Evolutionary conservation across 2,888 invertebrate species (phyloP).

Genomic region (Hecatera dysodea): DNA sequence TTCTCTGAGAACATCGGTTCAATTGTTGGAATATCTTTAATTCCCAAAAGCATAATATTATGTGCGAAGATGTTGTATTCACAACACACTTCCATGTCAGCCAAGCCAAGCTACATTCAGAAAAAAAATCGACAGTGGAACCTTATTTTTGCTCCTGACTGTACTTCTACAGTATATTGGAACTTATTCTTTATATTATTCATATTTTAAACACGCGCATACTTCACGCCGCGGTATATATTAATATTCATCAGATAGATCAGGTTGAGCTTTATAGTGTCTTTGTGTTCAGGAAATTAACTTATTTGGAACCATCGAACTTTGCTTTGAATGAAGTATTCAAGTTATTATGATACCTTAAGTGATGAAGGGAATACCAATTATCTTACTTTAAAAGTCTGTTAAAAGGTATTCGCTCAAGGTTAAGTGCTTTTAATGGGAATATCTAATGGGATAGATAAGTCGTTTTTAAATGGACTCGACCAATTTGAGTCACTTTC

Average conservation of each 20-base stretch:
- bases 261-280: conserved; percentile 45
- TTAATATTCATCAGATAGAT: conserved; percentile 66
- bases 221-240: conserved; percentile 51
- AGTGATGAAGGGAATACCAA: conserved; percentile 8
- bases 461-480: conserved; percentile 7
- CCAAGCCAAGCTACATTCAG: too few species aligned
- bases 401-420: conserved; percentile 20
- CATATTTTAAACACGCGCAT: conserved; percentile 68
- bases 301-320: conserved; percentile 46
- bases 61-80: background rate
- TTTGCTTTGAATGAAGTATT: conserved; percentile 33
- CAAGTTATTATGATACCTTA: conserved; percentile 9
- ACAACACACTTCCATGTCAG: too few species aligned
- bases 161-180: conserved; percentile 55
- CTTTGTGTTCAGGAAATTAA: conserved; percentile 55
- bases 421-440: conserved; percentile 27
- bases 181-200: conserved; percentile 63
- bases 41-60: background rate
- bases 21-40: background rate
- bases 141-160: conserved; percentile 5
- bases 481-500: conserved; percentile 30
- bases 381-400: conserved; percentile 14
- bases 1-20: background rate
- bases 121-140: background rate
- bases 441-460: conserved; percentile 24